Evolutionary conservation across 2,888 invertebrate species (phyloP), one percentile per base, ranked within the genome.

Genomic region (Physocephala rufipes): DNA sequence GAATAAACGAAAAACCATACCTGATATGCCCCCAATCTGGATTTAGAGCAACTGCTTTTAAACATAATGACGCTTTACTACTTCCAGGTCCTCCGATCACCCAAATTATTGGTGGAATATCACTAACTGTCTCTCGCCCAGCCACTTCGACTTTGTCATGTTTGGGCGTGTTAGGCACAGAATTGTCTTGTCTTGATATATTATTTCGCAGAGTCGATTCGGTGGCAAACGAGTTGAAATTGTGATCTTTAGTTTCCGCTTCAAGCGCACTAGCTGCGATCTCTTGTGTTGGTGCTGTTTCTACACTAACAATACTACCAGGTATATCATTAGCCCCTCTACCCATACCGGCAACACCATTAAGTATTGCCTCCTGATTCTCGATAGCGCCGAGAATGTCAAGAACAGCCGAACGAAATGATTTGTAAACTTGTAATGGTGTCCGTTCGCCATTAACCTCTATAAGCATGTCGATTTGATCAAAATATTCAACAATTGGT

Each of bases 401-500:
- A 77, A 94, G 90, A 12, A 95, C 90, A 2, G 93, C 92, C 13
- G 91, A 89, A 67, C 93, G 90, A 85, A 95, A 95, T 86, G 95
- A 95, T 81, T 91, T 90, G 87, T 95, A 95, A 13, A 95, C 95
- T 80, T 95, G 95, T 47, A 90, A 90, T 0, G 95, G 95, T 79
- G 94, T 92, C 68, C 95, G 88, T 86, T 95, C 95, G 9, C 95
- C 95, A 81, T 95, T 95, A 19, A 95, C 91, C 86, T 91, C 90
- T 78, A 90, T 86, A 55, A 92, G 87, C 89, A 95, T 91, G 82
- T 93, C 93, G 82, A 92, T 92, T 86, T 95, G 95, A 83, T 95
- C 95, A 83, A 94, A 95, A 87, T 95, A 95, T 83, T 95, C 95
- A 0, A 94, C 95, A 26, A 95, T 95, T 0, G 95, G 95, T 90